phyloP scores from a whole-genome alignment of 2,888 invertebrate genomes.

The Sesia bembeciformis region DNA sequence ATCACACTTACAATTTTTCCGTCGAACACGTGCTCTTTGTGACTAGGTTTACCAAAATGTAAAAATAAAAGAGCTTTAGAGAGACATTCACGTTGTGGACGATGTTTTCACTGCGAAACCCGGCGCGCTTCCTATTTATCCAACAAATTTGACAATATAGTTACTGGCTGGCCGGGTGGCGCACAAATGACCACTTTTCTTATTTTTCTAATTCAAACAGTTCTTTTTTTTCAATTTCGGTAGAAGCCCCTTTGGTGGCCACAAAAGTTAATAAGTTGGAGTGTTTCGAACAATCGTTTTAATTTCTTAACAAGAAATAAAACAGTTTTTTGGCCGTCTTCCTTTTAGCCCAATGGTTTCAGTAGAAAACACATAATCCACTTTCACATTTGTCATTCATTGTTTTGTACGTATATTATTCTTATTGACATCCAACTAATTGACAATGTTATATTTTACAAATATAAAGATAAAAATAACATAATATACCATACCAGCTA shows the following conservation, averaged over 20 bases:
- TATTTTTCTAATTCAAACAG: conserved; percentile 19
- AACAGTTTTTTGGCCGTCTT: conserved; percentile 2
- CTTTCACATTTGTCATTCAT: too few relatives aligned
- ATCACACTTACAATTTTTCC: too few relatives aligned
- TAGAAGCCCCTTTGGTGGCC: conserved; percentile 30
- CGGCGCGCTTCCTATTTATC: conserved; percentile 10
- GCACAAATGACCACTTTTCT: conserved; percentile 15
- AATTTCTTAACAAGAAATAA: conserved; percentile 33
- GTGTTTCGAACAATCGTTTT: conserved; percentile 41
- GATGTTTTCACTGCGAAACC: not conserved
- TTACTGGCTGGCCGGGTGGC: conserved; percentile 6
- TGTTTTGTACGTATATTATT: too few relatives aligned
- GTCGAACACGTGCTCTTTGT: too few relatives aligned
- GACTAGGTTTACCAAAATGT: not conserved
- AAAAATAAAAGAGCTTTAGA: not conserved
- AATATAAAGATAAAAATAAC: too few relatives aligned
- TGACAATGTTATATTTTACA: too few relatives aligned
- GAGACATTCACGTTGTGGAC: not conserved
- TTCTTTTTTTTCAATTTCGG: conserved; percentile 29
- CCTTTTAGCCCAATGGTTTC: not conserved
- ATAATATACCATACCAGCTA: too few relatives aligned
- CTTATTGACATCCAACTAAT: too few relatives aligned
- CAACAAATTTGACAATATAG: conserved; percentile 16
- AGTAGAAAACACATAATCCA: too few relatives aligned
- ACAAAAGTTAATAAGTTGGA: conserved; percentile 26